A percentile compares a stretch with the other conserved stretches of the same genome.
Evolutionary conservation across 2,888 invertebrate genomes (phyloP).

Genomic region (Scaptomyza tumidula): DNA sequence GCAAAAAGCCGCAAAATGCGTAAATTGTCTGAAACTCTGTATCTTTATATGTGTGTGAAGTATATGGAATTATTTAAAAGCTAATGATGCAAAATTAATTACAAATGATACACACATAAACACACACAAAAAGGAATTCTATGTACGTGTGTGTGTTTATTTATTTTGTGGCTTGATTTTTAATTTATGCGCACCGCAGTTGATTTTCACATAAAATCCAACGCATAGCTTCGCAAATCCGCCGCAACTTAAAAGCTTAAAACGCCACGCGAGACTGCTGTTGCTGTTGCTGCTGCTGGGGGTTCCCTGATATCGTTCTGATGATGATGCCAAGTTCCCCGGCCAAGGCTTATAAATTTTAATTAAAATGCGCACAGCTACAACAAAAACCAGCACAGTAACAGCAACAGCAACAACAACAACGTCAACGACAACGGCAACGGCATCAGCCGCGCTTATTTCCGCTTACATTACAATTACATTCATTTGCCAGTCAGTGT

Average conservation of each 20-base stretch:
- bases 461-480: conserved; percentile 79
- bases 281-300: conserved; percentile 17
- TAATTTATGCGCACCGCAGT: conserved; percentile 79
- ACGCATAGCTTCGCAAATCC: conserved; percentile 71
- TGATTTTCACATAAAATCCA: conserved; percentile 77
- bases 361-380: conserved; percentile 73
- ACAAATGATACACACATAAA: conserved; percentile 66
- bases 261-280: conserved; percentile 55
- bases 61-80: conserved; percentile 38
- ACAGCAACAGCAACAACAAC: neutral
- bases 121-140: conserved; percentile 45
- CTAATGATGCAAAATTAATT: conserved; percentile 77
- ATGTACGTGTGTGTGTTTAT: conserved; percentile 10
- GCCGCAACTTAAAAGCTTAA: conserved; percentile 78
- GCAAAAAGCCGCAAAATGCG: conserved; percentile 70
- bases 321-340: conserved; percentile 63
- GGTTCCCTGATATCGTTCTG: conserved; percentile 25
- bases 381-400: neutral
- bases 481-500: conserved; percentile 47
- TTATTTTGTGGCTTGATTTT: conserved; percentile 65
- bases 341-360: conserved; percentile 79
- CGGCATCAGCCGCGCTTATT: conserved; percentile 67
- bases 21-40: conserved; percentile 51
- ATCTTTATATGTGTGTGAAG: conserved; percentile 1
- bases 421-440: conserved; percentile 27